Percentiles rank a stretch among this genome's conserved stretches.
phyloP scores from a whole-genome alignment of 2,888 invertebrate genomes.

The Sialis lutaria region DNA sequence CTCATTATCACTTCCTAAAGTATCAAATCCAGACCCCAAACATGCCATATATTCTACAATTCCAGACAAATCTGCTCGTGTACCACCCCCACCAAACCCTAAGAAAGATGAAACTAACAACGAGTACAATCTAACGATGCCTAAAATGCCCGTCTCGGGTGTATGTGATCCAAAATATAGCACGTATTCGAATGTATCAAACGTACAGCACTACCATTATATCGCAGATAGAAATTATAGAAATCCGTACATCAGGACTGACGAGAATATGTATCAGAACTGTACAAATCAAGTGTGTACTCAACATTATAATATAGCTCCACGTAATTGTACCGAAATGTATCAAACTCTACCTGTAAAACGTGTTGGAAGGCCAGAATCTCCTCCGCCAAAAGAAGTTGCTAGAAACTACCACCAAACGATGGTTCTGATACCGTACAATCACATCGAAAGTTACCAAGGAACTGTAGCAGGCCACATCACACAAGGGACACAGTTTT shows the following conservation, averaged over 20 bases:
- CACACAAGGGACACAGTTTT: constrained; percentile 13
- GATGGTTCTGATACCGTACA: constrained; percentile 50
- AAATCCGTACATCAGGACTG: constrained; percentile 21
- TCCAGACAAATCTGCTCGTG: not conserved
- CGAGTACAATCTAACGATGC: constrained; percentile 1
- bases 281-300: constrained; percentile 25
- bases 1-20: constrained; percentile 6
- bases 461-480: constrained; percentile 17
- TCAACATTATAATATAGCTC: constrained; percentile 18
- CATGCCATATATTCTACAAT: constrained; percentile 6
- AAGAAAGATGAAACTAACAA: constrained; percentile 1
- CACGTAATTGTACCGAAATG: constrained; percentile 18
- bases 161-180: not conserved
- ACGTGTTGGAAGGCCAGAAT: constrained; percentile 40
- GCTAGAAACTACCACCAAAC: constrained; percentile 46
- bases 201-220: constrained; percentile 2
- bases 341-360: constrained; percentile 21
- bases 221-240: constrained; percentile 2
- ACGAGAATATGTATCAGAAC: constrained; percentile 32
- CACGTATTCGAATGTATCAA: not conserved
- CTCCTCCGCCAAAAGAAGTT: constrained; percentile 44
- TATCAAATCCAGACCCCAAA: constrained; percentile 7
- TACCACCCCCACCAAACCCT: not conserved
- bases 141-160: not conserved
- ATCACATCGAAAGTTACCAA: constrained; percentile 24